Conservation (phyloP, 2,888 invertebrate genomes). For the Arctia plantaginis region DNA sequence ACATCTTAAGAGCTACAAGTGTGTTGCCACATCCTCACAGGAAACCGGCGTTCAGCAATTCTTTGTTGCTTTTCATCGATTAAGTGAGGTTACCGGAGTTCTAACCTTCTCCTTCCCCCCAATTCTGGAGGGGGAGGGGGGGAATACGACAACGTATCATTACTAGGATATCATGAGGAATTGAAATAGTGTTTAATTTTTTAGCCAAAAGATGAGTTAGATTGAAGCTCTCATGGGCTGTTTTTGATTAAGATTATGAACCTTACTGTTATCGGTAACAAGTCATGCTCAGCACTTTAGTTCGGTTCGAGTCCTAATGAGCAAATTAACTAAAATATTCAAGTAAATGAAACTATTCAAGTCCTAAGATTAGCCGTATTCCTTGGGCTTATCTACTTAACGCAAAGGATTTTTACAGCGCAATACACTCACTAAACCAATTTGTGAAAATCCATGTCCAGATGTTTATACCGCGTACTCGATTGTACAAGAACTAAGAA, state of each 20-base stretch:
- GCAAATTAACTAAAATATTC: background rate
- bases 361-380: slow-evolving; percentile 5
- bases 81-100: no score
- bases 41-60: no score
- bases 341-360: background rate
- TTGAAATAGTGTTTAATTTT: no score
- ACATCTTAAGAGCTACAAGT: no score
- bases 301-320: background rate
- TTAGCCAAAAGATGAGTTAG: no score
- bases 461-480: slow-evolving; percentile 56
- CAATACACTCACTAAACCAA: slow-evolving; percentile 70
- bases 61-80: no score
- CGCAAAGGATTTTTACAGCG: slow-evolving; percentile 61
- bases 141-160: no score
- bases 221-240: no score
- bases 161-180: no score
- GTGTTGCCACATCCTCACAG: no score
- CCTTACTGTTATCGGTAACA: background rate
- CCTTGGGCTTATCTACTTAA: slow-evolving; percentile 57
- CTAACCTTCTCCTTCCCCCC: no score
- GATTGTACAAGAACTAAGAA: slow-evolving; percentile 17
- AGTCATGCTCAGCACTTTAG: background rate
- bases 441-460: slow-evolving; percentile 75
- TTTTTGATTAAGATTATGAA: background rate
- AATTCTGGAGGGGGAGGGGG: no score